Percentiles rank a stretch among this genome's conserved stretches.
Evolutionary conservation across 1,140 invertebrate genomes (phyloP).

Genomic region (Rhizoglyphus robini): DNA sequence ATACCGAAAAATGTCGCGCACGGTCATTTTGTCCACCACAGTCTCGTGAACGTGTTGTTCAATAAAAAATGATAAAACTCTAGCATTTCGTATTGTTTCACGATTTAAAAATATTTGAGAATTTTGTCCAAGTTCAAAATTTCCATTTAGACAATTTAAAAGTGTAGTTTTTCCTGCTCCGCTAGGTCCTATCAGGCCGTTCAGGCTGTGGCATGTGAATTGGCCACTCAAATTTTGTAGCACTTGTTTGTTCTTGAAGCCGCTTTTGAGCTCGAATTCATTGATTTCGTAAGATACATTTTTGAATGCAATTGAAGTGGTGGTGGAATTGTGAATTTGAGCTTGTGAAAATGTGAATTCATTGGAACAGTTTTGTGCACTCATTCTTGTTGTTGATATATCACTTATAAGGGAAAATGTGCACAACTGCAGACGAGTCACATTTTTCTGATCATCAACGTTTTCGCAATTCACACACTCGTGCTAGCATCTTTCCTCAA

Average conservation of each 20-base stretch:
- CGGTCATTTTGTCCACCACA: background rate
- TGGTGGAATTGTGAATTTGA: too few relatives aligned
- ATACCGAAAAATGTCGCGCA: background rate
- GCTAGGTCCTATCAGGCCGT: constrained; percentile 47
- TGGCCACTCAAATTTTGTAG: constrained; percentile 29
- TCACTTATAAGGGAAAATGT: too few relatives aligned
- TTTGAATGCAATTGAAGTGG: background rate
- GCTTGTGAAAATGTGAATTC: too few relatives aligned
- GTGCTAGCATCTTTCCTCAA: too few relatives aligned
- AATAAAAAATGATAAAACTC: background rate
- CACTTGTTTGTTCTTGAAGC: too few relatives aligned
- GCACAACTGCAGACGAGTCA: too few relatives aligned
- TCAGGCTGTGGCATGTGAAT: constrained; percentile 33
- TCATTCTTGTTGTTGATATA: too few relatives aligned
- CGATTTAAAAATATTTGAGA: background rate
- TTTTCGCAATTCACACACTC: too few relatives aligned
- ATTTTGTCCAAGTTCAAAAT: too few relatives aligned
- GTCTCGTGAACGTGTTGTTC: constrained; percentile 9
- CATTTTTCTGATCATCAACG: too few relatives aligned
- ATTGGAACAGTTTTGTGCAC: too few relatives aligned
- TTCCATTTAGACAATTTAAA: constrained; percentile 22
- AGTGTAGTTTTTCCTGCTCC: constrained; percentile 42
- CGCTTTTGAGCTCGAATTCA: constrained; percentile 28
- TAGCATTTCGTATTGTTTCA: background rate
- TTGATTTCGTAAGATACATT: background rate